phyloP scores from a whole-genome alignment of 2,797 vertebrate species.

The Galaxias olidus region DNA sequence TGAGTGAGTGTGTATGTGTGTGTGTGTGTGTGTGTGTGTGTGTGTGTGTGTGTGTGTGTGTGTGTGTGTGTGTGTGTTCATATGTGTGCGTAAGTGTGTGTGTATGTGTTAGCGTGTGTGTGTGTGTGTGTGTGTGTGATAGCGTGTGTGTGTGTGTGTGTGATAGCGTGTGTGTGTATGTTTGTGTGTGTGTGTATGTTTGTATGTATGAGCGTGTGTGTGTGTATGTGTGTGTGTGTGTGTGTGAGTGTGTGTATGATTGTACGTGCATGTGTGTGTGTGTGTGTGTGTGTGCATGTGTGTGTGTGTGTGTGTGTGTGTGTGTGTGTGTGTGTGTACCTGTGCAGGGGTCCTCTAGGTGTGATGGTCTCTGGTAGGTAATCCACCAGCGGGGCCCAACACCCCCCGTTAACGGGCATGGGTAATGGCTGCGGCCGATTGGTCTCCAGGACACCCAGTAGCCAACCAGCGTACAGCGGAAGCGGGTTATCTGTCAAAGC shows the following conservation, averaged over 20 bases:
- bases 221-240: background rate
- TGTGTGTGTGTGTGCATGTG: conserved; percentile 12
- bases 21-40: background rate
- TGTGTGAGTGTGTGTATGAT: too few species aligned
- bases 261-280: background rate
- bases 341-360: conserved; percentile 92
- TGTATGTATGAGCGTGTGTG: background rate
- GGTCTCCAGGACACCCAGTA: conserved; percentile 89
- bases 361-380: conserved; percentile 97
- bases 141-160: conserved; percentile 18
- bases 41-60: background rate
- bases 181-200: conserved; percentile 10
- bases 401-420: conserved; percentile 96
- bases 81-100: conserved; percentile 2
- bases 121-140: too few species aligned
- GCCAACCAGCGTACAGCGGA: conserved; percentile 94
- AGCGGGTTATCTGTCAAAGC: conserved; percentile 84
- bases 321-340: conserved; percentile 69
- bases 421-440: conserved; percentile 93
- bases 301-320: conserved; percentile 11
- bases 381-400: conserved; percentile 97
- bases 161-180: background rate
- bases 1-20: conserved; percentile 1
- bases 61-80: background rate
- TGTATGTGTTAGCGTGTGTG: background rate